Conservation (phyloP, 1,140 invertebrate species). For the Pseudomyrmex flavicornis region DNA sequence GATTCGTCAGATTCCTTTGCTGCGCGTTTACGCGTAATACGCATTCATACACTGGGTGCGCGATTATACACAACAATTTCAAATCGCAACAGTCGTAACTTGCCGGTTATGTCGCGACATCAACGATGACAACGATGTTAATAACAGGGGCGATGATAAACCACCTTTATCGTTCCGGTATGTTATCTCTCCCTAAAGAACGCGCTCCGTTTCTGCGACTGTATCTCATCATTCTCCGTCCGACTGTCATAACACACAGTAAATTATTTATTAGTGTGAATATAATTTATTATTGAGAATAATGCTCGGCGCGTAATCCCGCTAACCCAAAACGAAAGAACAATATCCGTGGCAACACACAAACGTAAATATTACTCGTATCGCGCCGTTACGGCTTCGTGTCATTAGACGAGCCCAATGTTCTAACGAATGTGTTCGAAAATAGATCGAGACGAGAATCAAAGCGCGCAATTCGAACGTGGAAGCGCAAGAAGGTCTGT, state of each 20-base stretch:
- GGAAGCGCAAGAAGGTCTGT: too few species aligned
- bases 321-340: slow-evolving; percentile 14
- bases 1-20: not conserved
- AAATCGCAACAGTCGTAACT: slow-evolving; percentile 18
- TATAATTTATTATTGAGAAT: slow-evolving; percentile 46
- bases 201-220: slow-evolving; percentile 11
- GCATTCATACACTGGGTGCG: not conserved
- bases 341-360: slow-evolving; percentile 8
- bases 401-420: slow-evolving; percentile 13
- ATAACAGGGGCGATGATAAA: slow-evolving; percentile 41
- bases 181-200: slow-evolving; percentile 1
- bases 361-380: not conserved
- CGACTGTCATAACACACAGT: slow-evolving; percentile 29
- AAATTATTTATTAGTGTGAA: slow-evolving; percentile 29
- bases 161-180: slow-evolving; percentile 35
- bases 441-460: slow-evolving; percentile 15
- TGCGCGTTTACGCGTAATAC: not conserved
- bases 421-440: slow-evolving; percentile 28
- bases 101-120: slow-evolving; percentile 1
- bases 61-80: slow-evolving; percentile 17
- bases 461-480: not conserved
- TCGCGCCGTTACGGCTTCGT: not conserved
- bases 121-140: slow-evolving; percentile 17
- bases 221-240: slow-evolving; percentile 25
- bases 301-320: slow-evolving; percentile 15